phyloP scores from a whole-genome alignment of 2,888 invertebrate species.

The Plemyria rubiginata region DNA sequence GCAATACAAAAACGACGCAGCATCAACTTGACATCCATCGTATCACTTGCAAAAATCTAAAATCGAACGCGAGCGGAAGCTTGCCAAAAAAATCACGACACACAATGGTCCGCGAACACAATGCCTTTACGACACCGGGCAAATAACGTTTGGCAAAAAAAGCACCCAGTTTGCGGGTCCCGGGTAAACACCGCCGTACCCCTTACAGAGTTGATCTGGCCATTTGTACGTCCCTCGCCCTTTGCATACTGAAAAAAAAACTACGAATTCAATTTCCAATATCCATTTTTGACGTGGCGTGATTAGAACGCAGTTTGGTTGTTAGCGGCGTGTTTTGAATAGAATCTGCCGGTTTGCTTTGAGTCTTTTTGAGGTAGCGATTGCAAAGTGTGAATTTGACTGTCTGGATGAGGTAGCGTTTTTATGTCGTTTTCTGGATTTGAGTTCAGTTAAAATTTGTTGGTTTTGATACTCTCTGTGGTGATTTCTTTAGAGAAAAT shows the following conservation, averaged over 20 bases:
- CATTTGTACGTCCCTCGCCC: conserved; percentile 79
- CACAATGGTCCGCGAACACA: conserved; percentile 77
- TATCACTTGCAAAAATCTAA: conserved; percentile 62
- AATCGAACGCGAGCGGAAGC: conserved; percentile 47
- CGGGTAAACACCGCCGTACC: conserved; percentile 79
- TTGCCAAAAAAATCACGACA: conserved; percentile 57
- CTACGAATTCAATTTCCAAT: conserved; percentile 80
- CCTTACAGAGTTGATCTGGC: conserved; percentile 84
- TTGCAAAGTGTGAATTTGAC: conserved; percentile 47
- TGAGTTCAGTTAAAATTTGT: background rate
- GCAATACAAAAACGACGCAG: conserved; percentile 27
- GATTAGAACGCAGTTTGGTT: conserved; percentile 83
- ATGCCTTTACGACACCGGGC: conserved; percentile 82
- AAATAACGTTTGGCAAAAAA: conserved; percentile 82
- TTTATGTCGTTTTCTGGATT: conserved; percentile 1
- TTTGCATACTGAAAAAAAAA: conserved; percentile 70
- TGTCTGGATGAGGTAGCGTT: conserved; percentile 4
- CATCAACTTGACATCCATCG: conserved; percentile 47
- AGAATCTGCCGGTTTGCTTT: conserved; percentile 51
- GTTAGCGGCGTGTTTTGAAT: conserved; percentile 69
- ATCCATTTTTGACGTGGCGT: conserved; percentile 83
- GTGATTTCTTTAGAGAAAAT: background rate
- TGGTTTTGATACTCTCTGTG: background rate
- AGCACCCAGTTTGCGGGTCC: conserved; percentile 77
- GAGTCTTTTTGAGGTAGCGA: conserved; percentile 61